Evolutionary conservation across 2,797 vertebrate species (phyloP), one percentile per base, ranked within the genome.

Genomic region (Benthosema pterotum): DNA sequence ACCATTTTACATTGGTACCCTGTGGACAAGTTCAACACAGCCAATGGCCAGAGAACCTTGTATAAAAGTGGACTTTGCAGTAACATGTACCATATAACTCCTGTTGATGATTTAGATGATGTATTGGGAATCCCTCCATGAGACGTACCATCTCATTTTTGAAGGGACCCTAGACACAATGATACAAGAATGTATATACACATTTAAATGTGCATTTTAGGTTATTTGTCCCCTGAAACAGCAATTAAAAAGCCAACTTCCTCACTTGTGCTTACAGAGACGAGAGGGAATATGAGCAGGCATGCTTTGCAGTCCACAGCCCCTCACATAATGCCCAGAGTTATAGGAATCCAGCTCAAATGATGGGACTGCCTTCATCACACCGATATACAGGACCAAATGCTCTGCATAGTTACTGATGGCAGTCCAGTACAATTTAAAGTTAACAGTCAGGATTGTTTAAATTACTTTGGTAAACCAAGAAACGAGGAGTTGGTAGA

Each of bases 241-340:
- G 81, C 67, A 63, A 50, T 65, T 73, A 81, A 60, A 77, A 86
- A 78, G 71, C 67, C 74, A 84, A 83, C 83, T 67, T 75, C 65
- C 51, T 69, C 47, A 11, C 55, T 28, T 56, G 49, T 58, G 46
- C 45, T 52, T 52, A 60, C 52, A 19, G 69, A 54, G 25, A 53
- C 42, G 19, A 17, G 56, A 25, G 57, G 69, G 49, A 53, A 71
- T 0, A 1, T 42, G 54, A 72, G 66, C 60, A 57, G n/a, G 43
- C 52, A 65, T 67, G 74, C 77, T 71, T 43, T 2, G 52, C 32
- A 58, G n/a, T n/a, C n/a, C n/a, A n/a, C n/a, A n/a, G 65, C 65
- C 49, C 68, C 68, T 52, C 55, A 62, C 50, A 28, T 42, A 71
- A 38, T 38, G 43, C 48, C 69, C 57, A 46, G 0, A 69, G 63